These are phyloP conservation scores for Salvelinus alpinus DNA, from an alignment of 2,113 vertebrate genomes.

Conservation along the genomic window DNA sequence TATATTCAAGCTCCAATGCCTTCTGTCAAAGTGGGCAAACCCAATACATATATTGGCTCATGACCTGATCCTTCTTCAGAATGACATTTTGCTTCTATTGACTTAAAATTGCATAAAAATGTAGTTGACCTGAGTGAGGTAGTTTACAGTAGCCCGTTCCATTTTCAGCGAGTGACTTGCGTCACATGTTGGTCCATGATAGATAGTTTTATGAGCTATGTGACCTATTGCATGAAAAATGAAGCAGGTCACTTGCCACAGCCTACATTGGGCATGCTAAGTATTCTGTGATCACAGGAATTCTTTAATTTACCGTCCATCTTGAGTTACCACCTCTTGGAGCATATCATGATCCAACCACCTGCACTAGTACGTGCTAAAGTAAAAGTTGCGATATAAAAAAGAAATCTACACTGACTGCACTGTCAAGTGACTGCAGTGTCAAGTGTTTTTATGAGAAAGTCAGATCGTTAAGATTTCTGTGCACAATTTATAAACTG, in stretches of 20 bases:
- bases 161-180: slow-evolving; percentile 4
- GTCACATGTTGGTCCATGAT: slow-evolving; percentile 17
- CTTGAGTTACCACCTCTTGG: slow-evolving; percentile 39
- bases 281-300: slow-evolving; percentile 43
- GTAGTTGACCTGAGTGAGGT: not conserved
- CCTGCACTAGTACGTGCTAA: not conserved
- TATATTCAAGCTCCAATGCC: not conserved
- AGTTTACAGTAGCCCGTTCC: not conserved
- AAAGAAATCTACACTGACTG: not conserved
- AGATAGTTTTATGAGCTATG: slow-evolving; percentile 46
- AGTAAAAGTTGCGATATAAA: not conserved
- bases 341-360: not conserved
- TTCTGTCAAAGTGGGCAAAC: not conserved
- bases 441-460: too few species aligned
- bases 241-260: slow-evolving; percentile 30
- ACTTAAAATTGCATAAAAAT: not conserved
- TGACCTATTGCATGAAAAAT: slow-evolving; percentile 53
- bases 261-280: slow-evolving; percentile 28
- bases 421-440: too few species aligned
- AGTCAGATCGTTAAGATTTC: too few species aligned
- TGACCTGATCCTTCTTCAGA: not conserved
- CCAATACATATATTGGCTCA: not conserved
- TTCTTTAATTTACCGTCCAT: slow-evolving; percentile 32
- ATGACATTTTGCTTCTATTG: not conserved
- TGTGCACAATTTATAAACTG: too few species aligned